phyloP scores from a whole-genome alignment of 1,140 invertebrate species.

The Penaeus japonicus region DNA sequence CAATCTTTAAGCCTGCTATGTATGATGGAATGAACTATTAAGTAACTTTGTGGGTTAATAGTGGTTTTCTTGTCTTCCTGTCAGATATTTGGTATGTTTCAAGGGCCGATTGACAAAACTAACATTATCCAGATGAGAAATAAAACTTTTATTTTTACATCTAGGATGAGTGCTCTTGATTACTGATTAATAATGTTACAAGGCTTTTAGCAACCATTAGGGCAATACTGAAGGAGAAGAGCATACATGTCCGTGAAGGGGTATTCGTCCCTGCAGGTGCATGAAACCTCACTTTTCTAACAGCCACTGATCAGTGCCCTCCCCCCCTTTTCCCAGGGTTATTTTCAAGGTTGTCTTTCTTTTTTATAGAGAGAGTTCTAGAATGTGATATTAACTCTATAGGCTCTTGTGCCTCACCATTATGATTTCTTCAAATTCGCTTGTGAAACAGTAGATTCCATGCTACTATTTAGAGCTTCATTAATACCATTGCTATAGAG shows the following conservation, averaged over 20 bases:
- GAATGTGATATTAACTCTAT: constrained; percentile 11
- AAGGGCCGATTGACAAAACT: too few relatives aligned
- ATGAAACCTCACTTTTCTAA: constrained; percentile 43
- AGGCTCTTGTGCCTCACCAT: constrained; percentile 10
- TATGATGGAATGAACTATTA: too few relatives aligned
- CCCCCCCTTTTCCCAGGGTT: constrained; percentile 7
- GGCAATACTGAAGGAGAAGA: too few relatives aligned
- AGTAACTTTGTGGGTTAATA: too few relatives aligned
- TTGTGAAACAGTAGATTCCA: constrained; percentile 29
- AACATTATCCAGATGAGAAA: too few relatives aligned
- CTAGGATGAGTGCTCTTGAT: too few relatives aligned
- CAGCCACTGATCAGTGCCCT: constrained; percentile 34
- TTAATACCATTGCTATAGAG: constrained; percentile 25
- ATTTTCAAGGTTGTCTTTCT: constrained; percentile 15
- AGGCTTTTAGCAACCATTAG: too few relatives aligned
- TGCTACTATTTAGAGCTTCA: constrained; percentile 26
- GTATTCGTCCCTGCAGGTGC: constrained; percentile 52
- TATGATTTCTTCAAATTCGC: constrained; percentile 35
- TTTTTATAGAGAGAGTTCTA: constrained; percentile 10
- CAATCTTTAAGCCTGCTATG: too few relatives aligned
- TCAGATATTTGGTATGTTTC: too few relatives aligned
- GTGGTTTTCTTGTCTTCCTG: too few relatives aligned
- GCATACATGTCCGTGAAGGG: constrained; percentile 33
- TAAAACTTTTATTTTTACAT: too few relatives aligned
- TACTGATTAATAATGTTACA: too few relatives aligned